These are phyloP conservation scores for Pinctada fucata DNA, from an alignment of 2,888 invertebrate species.

Conservation along the genomic window DNA sequence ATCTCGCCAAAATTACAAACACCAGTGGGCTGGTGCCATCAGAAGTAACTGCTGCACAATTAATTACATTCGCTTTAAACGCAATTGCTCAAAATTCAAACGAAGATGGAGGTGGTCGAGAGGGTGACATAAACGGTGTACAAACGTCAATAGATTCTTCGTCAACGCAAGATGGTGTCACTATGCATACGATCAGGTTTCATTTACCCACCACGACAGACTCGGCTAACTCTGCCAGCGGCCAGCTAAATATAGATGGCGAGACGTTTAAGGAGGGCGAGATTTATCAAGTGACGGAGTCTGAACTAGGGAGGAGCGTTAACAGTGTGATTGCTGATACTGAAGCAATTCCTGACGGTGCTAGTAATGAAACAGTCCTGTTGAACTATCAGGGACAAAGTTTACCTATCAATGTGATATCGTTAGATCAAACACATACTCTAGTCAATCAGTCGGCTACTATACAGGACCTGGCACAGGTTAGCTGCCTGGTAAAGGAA, in stretches of 20 bases:
- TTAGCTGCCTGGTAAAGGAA: conserved; percentile 39
- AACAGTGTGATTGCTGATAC: background rate
- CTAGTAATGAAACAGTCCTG: background rate
- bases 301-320: conserved; percentile 10
- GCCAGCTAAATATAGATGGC: background rate
- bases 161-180: conserved; percentile 56
- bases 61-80: conserved; percentile 67
- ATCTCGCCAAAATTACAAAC: conserved; percentile 61
- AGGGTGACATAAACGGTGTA: conserved; percentile 31
- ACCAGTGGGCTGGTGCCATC: conserved; percentile 57
- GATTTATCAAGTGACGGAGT: conserved; percentile 1
- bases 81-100: conserved; percentile 59
- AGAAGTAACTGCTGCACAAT: conserved; percentile 62
- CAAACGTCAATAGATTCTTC: conserved; percentile 50
- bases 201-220: conserved; percentile 48
- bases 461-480: conserved; percentile 39
- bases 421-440: conserved; percentile 2
- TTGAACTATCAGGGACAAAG: conserved; percentile 12
- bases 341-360: background rate
- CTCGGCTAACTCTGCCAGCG: background rate
- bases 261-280: background rate
- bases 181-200: conserved; percentile 65
- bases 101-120: conserved; percentile 17
- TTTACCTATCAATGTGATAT: conserved; percentile 19
- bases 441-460: conserved; percentile 23